Base-by-base conservation (phyloP, 2,888 invertebrate species). In the Eucriotettix oculatus region DNA sequence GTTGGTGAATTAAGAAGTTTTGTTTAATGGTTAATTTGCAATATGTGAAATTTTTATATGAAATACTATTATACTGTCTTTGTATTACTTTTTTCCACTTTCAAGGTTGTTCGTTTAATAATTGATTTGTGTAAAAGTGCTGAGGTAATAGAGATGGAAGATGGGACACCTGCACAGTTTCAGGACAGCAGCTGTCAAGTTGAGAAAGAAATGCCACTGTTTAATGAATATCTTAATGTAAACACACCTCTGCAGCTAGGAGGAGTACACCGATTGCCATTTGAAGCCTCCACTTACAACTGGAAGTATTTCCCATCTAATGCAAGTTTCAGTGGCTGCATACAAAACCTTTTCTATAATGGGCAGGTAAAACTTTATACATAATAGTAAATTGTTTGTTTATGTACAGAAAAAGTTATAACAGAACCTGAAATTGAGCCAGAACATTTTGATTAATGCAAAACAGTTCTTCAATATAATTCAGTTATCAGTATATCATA, bases 291-390 rank as follows among this genome's bases (percentile, higher is more conserved):
- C 41, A 67, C 69, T 58, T 71, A 71, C 60, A 65, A 68, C 29
- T 73, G 73, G 73, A 67, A 69, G 52, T 70, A 71, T 61, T 69
- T 71, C 62, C 72, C 72, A 11, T 66, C 68, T 17, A 70, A 70
- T n/a, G 67, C 69, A 58, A 74, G 74, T 16, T 80, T 81, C 67
- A 73, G 74, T 63, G 83, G 83, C 10, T 83, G 83, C 69, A 74
- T 83, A 54, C 73, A 78, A 63, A 80, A 82, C 66, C 69, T 83
- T 42, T 69, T 78, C 59, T 79, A 81, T 65, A 80, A 82, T 68
- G 78, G 79, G 67, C 71, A 72, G 64, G 68, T 81, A 64, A n/a
- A 48, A 14, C n/a, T 12, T 48, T 48, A 48, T 48, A 29, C 29
- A 29, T 29, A 29, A 29, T 5, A 29, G 29, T 29, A 29, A 29